Evolutionary conservation across 2,797 vertebrate genomes (phyloP).

Genomic region (Masticophis lateralis): DNA sequence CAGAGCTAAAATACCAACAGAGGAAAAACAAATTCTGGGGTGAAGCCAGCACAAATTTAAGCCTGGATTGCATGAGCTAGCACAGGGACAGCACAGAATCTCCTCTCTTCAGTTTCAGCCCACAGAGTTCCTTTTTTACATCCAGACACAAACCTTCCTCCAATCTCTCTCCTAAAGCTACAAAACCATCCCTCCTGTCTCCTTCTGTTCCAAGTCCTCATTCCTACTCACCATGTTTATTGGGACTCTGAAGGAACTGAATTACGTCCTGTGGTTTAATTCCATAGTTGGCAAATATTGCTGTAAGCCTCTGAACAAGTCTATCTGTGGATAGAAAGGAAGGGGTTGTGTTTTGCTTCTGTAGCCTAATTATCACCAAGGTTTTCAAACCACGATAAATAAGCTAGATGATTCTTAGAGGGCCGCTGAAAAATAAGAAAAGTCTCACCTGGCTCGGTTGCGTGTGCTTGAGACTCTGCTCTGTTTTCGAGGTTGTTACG

Average conservation of each 20-base stretch:
- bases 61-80: not conserved
- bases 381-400: not conserved
- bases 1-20: not conserved
- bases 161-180: not conserved
- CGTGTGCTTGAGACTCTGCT: constrained; percentile 32
- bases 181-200: not conserved
- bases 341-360: constrained; percentile 33
- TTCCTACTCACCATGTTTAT: constrained; percentile 54
- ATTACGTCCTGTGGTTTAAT: constrained; percentile 85
- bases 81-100: not conserved
- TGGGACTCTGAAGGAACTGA: constrained; percentile 78
- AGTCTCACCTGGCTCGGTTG: constrained; percentile 50
- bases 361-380: not conserved
- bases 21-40: not conserved
- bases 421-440: not conserved
- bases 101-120: no score
- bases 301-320: constrained; percentile 78
- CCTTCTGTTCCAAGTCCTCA: not conserved
- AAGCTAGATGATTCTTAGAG: not conserved
- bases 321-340: constrained; percentile 68
- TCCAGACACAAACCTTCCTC: not conserved
- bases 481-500: constrained; percentile 58
- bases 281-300: constrained; percentile 78
- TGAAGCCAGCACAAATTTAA: not conserved
- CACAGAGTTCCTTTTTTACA: not conserved